Evolutionary conservation across 2,888 invertebrate genomes (phyloP).

Genomic region (Teinopalpus imperialis): DNA sequence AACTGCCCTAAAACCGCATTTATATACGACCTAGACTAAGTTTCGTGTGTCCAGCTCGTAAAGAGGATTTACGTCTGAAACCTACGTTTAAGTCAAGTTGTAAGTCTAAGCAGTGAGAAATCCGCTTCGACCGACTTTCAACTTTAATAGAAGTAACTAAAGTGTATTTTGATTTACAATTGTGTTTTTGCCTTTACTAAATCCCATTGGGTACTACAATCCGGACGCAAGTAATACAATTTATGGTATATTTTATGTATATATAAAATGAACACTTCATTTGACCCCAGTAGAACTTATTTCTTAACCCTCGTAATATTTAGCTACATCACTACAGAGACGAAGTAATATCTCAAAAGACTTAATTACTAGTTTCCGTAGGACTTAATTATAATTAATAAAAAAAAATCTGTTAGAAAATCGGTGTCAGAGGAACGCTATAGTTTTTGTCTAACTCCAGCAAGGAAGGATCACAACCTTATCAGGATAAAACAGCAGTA

Average conservation of each 20-base stretch:
- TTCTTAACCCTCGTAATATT: too few species aligned
- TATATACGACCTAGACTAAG: background rate
- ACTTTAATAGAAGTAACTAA: background rate
- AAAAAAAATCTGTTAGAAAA: too few species aligned
- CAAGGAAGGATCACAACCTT: too few species aligned
- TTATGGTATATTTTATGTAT: background rate
- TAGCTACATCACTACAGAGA: too few species aligned
- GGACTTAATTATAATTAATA: too few species aligned
- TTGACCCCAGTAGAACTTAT: too few species aligned
- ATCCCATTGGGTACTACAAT: background rate
- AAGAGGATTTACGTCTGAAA: constrained; percentile 15
- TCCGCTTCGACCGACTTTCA: background rate
- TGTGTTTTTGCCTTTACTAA: background rate
- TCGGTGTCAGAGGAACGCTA: too few species aligned
- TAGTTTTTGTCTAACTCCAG: too few species aligned
- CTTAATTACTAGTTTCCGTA: too few species aligned
- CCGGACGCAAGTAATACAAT: background rate
- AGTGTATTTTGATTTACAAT: background rate
- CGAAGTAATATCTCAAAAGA: too few species aligned
- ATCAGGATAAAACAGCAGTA: too few species aligned
- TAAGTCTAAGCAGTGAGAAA: too few species aligned
- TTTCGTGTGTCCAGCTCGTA: constrained; percentile 18
- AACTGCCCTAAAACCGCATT: background rate
- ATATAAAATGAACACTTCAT: background rate
- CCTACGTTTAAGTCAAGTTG: constrained; percentile 1